Conservation (phyloP, 2,888 invertebrate species). For the Pandemis heparana region DNA sequence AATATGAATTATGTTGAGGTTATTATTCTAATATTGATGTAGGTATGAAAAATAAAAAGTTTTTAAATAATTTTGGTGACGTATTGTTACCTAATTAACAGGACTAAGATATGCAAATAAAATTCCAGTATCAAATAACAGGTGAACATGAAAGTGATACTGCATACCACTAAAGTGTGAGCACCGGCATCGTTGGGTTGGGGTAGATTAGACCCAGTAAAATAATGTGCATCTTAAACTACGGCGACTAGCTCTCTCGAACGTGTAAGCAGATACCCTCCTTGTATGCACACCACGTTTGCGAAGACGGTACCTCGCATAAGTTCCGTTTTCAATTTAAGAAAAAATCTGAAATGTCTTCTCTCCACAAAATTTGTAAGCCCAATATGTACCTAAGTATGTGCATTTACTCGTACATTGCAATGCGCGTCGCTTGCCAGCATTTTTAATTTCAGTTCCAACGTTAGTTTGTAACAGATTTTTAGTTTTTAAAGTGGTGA, state of each 20-base stretch:
- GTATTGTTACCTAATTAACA: no score
- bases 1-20: no score
- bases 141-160: neutral
- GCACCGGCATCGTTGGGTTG: conserved; percentile 7
- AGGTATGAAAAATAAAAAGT: no score
- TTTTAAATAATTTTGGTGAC: no score
- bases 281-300: conserved; percentile 35
- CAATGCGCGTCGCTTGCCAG: neutral
- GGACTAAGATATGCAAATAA: neutral
- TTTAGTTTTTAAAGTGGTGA: neutral
- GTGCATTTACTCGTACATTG: neutral
- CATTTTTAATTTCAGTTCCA: neutral
- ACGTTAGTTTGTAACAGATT: neutral
- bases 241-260: conserved; percentile 12
- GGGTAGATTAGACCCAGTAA: conserved; percentile 35
- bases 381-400: neutral
- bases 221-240: conserved; percentile 39
- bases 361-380: conserved; percentile 8
- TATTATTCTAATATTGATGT: no score
- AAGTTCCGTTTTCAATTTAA: conserved; percentile 40
- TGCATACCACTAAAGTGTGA: conserved; percentile 1
- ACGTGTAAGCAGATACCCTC: conserved; percentile 32
- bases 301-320: conserved; percentile 24
- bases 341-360: conserved; percentile 22
- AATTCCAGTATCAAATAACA: neutral